A percentile compares a stretch with the other conserved stretches of the same genome.
phyloP scores from a whole-genome alignment of 1,140 invertebrate species.

The Steinernema khuongi region DNA sequence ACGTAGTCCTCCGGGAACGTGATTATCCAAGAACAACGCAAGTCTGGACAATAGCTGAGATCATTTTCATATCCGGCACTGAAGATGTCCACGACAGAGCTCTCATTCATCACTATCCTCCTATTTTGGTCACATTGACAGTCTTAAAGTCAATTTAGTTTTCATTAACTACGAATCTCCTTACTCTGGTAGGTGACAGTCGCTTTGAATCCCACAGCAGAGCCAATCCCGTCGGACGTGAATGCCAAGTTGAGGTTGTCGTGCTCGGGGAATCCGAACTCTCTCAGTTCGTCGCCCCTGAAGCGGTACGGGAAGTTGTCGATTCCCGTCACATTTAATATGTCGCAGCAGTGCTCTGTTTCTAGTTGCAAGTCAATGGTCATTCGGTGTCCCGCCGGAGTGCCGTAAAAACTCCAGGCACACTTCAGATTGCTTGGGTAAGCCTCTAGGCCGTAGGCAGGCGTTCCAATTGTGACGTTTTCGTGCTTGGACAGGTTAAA shows the following conservation, averaged over 20 bases:
- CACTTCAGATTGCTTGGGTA: neutral
- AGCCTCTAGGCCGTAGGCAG: neutral
- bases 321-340: neutral
- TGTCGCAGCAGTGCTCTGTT: neutral
- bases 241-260: neutral
- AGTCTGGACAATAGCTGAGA: neutral
- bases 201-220: neutral
- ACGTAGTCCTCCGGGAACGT: neutral
- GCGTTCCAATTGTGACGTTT: neutral
- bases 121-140: neutral
- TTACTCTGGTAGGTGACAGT: neutral
- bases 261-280: neutral
- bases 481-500: neutral
- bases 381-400: neutral
- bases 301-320: neutral
- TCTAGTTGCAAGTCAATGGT: neutral
- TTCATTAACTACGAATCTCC: neutral
- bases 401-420: neutral
- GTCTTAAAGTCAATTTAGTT: neutral
- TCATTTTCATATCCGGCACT: neutral
- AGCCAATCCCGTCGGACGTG: neutral
- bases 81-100: neutral
- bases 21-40: neutral
- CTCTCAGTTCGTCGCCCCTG: neutral
- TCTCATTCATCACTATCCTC: neutral